These are phyloP conservation scores for Aspidapion aeneum DNA, from an alignment of 2,888 invertebrate species.

Conservation along the genomic window DNA sequence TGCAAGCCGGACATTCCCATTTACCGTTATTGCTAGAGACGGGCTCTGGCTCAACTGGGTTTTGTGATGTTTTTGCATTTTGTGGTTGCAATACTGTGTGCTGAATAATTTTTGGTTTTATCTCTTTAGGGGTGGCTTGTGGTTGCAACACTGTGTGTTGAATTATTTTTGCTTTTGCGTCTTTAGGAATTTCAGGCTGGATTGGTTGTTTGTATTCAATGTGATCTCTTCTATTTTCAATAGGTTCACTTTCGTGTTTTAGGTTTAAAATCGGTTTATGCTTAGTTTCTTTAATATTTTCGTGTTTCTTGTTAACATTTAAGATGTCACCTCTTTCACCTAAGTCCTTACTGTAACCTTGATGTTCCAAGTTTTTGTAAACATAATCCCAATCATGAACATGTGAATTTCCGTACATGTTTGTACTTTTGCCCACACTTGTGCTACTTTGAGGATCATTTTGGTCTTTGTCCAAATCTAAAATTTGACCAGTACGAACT, in stretches of 20 bases:
- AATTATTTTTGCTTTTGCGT: too few species aligned
- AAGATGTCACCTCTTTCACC: conserved; percentile 64
- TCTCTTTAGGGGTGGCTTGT: too few species aligned
- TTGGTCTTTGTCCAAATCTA: conserved; percentile 14
- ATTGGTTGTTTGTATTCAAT: too few species aligned
- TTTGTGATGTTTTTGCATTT: too few species aligned
- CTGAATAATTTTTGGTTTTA: too few species aligned
- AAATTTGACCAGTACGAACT: neutral
- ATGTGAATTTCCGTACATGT: conserved; percentile 26
- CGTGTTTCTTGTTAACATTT: conserved; percentile 34
- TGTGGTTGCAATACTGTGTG: too few species aligned
- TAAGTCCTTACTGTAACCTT: conserved; percentile 64
- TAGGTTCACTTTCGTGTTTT: neutral
- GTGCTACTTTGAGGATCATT: conserved; percentile 17
- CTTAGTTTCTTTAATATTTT: conserved; percentile 45
- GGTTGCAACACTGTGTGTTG: too few species aligned
- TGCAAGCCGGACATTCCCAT: conserved; percentile 73
- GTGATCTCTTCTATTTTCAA: neutral
- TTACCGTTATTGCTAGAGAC: too few species aligned
- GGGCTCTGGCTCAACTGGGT: too few species aligned
- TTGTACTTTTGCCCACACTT: conserved; percentile 13
- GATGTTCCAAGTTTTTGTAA: conserved; percentile 70
- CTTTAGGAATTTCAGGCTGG: too few species aligned
- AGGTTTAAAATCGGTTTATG: conserved; percentile 34
- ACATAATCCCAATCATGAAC: conserved; percentile 80